Evolutionary conservation across 2,113 vertebrate genomes (phyloP).

Genomic region (Muscicapa adusta): DNA sequence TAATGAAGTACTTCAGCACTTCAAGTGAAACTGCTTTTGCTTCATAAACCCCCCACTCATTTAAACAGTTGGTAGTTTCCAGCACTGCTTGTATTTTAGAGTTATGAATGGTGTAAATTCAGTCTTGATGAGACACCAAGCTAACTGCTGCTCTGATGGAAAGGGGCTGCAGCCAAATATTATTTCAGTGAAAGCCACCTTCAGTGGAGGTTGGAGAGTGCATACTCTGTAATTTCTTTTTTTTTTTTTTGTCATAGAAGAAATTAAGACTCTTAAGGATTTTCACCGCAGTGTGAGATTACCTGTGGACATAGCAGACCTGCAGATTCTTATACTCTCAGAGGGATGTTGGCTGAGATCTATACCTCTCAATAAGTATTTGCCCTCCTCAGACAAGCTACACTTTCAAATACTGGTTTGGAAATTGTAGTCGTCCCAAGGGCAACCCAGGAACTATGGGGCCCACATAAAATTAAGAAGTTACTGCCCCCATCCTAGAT

Average conservation of each 20-base stretch:
- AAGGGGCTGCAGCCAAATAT: background rate
- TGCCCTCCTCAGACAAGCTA: background rate
- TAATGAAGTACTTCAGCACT: background rate
- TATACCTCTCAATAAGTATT: background rate
- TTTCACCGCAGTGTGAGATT: background rate
- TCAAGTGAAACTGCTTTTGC: background rate
- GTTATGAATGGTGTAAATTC: slow-evolving; percentile 1
- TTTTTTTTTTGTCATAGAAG: background rate
- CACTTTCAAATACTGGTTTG: background rate
- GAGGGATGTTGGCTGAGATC: background rate
- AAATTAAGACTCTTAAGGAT: background rate
- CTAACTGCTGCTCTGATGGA: background rate
- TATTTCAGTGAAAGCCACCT: background rate
- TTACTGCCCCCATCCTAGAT: background rate
- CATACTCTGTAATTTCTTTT: background rate
- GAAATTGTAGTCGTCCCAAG: background rate
- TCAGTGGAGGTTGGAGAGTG: background rate
- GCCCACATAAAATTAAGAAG: background rate
- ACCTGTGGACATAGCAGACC: background rate
- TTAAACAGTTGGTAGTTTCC: background rate
- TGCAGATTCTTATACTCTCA: background rate
- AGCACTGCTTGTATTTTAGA: background rate
- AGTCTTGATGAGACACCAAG: background rate
- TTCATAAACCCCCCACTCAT: background rate
- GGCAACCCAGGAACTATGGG: background rate